Evolutionary conservation across 2,888 invertebrate species (phyloP), one percentile per base, ranked within the genome.

Genomic region (Lithophane socia): DNA sequence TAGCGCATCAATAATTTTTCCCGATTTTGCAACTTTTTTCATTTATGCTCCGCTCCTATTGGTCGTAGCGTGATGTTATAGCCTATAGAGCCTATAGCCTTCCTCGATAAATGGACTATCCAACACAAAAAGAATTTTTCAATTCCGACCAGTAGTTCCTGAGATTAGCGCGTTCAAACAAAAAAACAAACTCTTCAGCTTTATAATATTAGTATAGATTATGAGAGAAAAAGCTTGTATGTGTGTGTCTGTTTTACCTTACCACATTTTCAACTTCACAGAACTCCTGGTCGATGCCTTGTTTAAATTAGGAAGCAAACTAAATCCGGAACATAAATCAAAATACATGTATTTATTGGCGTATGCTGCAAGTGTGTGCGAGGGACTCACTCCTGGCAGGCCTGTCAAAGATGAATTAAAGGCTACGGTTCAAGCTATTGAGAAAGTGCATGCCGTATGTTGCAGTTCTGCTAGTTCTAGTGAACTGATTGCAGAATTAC

Each of bases 271-370:
- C 37, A 65, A 47, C 37, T 78, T 58, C 42, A 52, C 92, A 93
- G 99, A 99, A 94, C 97, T 99, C 64, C 96, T 99, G 4, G 98
- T 99, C 4, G 99, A 99, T 93, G 98, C 99, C 0, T 96, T 99
- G 16, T 99, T 99, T 93, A 99, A 99, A 93, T 98, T 99, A 3
- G 99, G 98, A n/a, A 98, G 98, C 29, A 99, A 99, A 96, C 96
- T 99, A 76, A 99, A 99, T 95, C 99, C 99, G 0, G 99, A 99
- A 91, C 99, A 99, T 94, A 99, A 99, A 95, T 98, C 99, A 12
- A 99, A 99, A 94, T 99, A 99, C 93, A 98, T 99, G 93, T 98
- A 98, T 94, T 96, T 99, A 77, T 95, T 99, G 89, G 99, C 99
- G 2, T 99, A 99, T 95, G 98, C 99, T 1, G 98, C 99, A 0